Evolutionary conservation across 2,797 vertebrate species (phyloP).

Genomic region (Intellagama lesueurii): DNA sequence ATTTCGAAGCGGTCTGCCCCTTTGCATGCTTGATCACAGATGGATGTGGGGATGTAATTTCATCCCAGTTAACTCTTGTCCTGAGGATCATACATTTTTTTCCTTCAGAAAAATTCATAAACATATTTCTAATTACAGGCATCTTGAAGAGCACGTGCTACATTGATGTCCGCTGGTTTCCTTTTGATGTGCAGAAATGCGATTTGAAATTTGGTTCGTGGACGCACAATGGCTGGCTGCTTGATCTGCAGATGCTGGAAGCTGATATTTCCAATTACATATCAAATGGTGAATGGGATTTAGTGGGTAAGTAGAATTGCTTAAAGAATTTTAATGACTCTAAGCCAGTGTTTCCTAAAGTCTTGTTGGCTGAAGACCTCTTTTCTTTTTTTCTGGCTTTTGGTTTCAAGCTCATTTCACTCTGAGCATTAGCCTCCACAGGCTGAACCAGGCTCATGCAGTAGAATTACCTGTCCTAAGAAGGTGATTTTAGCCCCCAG

Average conservation of each 20-base stretch:
- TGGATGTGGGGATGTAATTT: background rate
- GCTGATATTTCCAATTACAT: conserved; percentile 92
- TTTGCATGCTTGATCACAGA: background rate
- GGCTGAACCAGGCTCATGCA: background rate
- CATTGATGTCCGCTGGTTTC: conserved; percentile 95
- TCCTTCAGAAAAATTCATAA: background rate
- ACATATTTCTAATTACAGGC: conserved; percentile 55
- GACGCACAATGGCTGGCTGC: conserved; percentile 91
- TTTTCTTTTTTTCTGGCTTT: background rate
- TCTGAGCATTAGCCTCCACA: background rate
- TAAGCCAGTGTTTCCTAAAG: conserved; percentile 2
- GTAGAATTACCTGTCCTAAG: too few species aligned
- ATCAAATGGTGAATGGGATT: conserved; percentile 93
- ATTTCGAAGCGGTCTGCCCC: conserved; percentile 11
- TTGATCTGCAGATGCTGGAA: conserved; percentile 92
- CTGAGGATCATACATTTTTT: accelerated
- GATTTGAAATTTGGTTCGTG: conserved; percentile 95
- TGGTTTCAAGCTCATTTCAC: background rate
- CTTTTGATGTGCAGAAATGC: conserved; percentile 93
- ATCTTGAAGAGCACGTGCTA: conserved; percentile 88
- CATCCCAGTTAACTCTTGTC: conserved; percentile 1
- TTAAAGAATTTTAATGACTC: background rate
- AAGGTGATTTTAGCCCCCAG: background rate
- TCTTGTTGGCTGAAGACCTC: background rate
- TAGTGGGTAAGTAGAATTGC: conserved; percentile 83